phyloP scores from a whole-genome alignment of 2,797 vertebrate species.

The Hemibagrus guttatus region DNA sequence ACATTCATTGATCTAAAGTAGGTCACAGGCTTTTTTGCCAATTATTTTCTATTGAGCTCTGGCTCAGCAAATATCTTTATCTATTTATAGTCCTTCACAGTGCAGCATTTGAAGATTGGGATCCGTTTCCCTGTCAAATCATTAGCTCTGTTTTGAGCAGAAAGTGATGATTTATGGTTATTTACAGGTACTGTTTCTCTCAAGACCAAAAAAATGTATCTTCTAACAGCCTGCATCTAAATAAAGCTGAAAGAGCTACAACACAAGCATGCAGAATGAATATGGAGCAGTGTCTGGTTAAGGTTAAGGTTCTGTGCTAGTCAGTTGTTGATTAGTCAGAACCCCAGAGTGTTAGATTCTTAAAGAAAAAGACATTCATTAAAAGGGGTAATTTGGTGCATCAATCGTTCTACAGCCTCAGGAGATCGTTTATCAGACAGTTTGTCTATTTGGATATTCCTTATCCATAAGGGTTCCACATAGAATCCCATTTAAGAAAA shows the following conservation, averaged over 20 bases:
- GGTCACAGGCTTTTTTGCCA: conserved; percentile 11
- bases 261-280: background rate
- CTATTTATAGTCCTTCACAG: background rate
- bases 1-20: background rate
- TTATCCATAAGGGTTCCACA: background rate
- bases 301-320: background rate
- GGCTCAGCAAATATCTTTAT: background rate
- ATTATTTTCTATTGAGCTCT: conserved; percentile 6
- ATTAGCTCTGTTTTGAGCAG: background rate
- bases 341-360: background rate
- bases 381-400: too few relatives aligned
- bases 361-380: background rate
- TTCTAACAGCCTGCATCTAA: background rate
- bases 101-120: too few relatives aligned
- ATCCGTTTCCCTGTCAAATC: conserved; percentile 2
- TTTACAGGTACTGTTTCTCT: background rate
- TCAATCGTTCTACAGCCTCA: background rate
- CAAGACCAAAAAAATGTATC: background rate
- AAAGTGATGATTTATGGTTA: conserved; percentile 17
- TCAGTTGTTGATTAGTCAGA: background rate
- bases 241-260: background rate
- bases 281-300: too few relatives aligned
- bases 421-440: background rate
- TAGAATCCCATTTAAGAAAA: background rate
- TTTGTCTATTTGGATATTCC: background rate